These are phyloP conservation scores for Amphiduros pacificus DNA, from an alignment of 2,888 invertebrate genomes.

Conservation along the genomic window DNA sequence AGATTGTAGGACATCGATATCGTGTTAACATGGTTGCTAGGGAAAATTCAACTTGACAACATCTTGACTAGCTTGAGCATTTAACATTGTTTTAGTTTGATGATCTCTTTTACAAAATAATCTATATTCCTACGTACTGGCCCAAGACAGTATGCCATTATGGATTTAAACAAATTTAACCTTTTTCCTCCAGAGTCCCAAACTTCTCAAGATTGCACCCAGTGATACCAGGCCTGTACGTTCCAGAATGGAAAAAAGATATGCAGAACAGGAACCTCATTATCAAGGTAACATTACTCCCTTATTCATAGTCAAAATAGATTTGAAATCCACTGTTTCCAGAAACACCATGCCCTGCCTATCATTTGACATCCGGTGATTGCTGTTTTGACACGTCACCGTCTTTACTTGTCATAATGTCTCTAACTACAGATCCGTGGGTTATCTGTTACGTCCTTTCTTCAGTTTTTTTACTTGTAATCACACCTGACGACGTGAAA, in stretches of 20 bases:
- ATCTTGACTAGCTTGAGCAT: no score
- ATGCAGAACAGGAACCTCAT: conserved; percentile 56
- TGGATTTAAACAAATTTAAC: neutral
- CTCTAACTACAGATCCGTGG: no score
- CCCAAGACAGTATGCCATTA: neutral
- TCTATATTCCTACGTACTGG: no score
- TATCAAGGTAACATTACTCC: conserved; percentile 38
- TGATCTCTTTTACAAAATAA: no score
- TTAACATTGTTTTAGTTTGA: no score
- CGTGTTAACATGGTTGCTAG: no score
- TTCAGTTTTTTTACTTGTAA: neutral
- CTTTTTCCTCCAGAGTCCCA: conserved; percentile 42
- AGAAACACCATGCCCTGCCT: neutral
- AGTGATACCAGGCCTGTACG: conserved; percentile 52
- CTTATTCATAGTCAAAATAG: neutral
- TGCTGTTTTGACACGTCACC: no score
- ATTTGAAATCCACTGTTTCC: neutral
- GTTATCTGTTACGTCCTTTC: no score
- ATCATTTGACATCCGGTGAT: neutral
- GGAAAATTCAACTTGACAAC: no score
- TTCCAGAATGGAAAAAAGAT: conserved; percentile 58
- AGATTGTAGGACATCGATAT: no score
- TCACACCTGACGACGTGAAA: neutral
- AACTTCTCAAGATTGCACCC: conserved; percentile 51
- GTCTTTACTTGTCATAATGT: no score